These are phyloP conservation scores for Entomyzon cyanotis DNA, from an alignment of 2,113 vertebrate genomes.

Conservation along the genomic window DNA sequence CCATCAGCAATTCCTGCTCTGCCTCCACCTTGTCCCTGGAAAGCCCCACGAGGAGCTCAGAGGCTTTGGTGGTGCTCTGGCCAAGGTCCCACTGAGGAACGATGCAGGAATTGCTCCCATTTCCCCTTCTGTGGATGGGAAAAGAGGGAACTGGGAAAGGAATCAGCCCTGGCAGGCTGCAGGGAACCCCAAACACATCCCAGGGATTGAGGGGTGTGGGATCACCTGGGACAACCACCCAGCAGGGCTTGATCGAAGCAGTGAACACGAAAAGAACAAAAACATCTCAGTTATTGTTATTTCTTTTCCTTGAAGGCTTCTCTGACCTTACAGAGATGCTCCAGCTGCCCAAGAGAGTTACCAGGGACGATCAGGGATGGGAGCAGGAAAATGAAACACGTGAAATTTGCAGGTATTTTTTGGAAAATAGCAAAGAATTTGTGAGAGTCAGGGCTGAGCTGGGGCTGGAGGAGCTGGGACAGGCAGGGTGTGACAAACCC, in stretches of 20 bases:
- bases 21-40: not conserved
- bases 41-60: not conserved
- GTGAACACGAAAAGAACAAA: not conserved
- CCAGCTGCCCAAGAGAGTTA: not conserved
- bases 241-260: not conserved
- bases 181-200: not conserved
- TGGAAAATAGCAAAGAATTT: not conserved
- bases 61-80: not conserved
- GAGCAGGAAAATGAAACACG: not conserved
- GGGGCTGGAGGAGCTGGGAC: not conserved
- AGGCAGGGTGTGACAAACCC: not conserved
- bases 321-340: not conserved
- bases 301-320: not conserved
- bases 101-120: not conserved
- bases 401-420: not conserved
- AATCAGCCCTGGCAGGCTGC: not conserved
- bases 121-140: not conserved
- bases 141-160: rapidly evolving
- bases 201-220: not conserved
- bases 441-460: not conserved
- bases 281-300: rapidly evolving
- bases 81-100: rapidly evolving
- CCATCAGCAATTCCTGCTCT: not conserved
- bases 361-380: not conserved
- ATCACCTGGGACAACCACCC: not conserved